These are phyloP conservation scores for Tenthredo livida DNA, from an alignment of 2,888 invertebrate genomes.

Conservation along the genomic window DNA sequence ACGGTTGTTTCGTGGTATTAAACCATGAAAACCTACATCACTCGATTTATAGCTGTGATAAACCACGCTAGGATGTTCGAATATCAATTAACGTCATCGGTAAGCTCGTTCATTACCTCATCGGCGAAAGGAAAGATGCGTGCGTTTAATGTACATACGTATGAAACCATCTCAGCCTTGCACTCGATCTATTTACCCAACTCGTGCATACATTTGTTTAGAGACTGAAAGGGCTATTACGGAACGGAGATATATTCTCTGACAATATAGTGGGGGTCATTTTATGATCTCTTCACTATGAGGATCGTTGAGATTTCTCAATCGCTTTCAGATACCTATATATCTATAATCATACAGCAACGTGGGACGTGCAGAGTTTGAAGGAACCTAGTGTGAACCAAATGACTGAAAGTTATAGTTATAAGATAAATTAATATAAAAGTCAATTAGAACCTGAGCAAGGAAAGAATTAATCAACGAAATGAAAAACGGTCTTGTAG, in stretches of 20 bases:
- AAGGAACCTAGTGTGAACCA: neutral
- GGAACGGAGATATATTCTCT: slow-evolving; percentile 9
- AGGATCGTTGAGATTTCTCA: slow-evolving; percentile 33
- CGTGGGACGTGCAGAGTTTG: neutral
- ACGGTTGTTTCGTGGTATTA: neutral
- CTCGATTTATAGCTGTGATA: slow-evolving; percentile 12
- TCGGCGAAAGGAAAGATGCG: slow-evolving; percentile 50
- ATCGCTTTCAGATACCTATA: neutral
- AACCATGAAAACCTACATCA: neutral
- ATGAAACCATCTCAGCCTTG: slow-evolving; percentile 40
- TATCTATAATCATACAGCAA: neutral
- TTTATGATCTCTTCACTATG: slow-evolving; percentile 20
- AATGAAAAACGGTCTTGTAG: neutral
- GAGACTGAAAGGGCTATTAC: slow-evolving; percentile 25
- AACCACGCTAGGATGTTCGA: slow-evolving; percentile 2
- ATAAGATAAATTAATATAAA: slow-evolving; percentile 12
- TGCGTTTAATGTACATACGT: neutral
- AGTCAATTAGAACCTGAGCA: slow-evolving; percentile 10
- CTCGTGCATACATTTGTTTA: slow-evolving; percentile 38
- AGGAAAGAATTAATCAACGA: slow-evolving; percentile 10
- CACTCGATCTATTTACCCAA: slow-evolving; percentile 34
- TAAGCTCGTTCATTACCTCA: slow-evolving; percentile 35
- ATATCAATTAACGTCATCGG: slow-evolving; percentile 37
- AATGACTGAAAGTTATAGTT: neutral
- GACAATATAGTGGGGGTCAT: slow-evolving; percentile 8